Percentiles rank a stretch among this genome's conserved stretches.
These are phyloP conservation scores for Celastrina argiolus DNA, from an alignment of 2,888 invertebrate genomes.

Conservation along the genomic window DNA sequence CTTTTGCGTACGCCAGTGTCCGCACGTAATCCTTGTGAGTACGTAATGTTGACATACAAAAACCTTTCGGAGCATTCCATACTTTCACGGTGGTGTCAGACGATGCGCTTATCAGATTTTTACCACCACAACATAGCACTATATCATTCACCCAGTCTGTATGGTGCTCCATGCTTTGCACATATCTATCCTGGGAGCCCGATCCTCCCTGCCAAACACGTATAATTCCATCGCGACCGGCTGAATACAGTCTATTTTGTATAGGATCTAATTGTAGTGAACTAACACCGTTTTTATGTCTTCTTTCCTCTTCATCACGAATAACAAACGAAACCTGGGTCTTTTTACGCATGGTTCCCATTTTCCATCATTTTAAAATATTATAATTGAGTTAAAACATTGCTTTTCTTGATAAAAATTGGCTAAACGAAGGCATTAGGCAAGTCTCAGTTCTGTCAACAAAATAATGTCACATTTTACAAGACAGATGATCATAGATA, in stretches of 20 bases:
- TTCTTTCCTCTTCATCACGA: conserved; percentile 95
- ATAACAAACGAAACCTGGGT: conserved; percentile 98
- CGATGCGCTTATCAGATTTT: conserved; percentile 98
- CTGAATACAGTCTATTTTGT: conserved; percentile 93
- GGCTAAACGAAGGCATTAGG: neutral
- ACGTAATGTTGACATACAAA: conserved; percentile 98
- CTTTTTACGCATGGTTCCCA: conserved; percentile 75
- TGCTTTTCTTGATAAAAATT: neutral
- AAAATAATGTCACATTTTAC: too few species aligned
- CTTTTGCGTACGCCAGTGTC: conserved; percentile 97
- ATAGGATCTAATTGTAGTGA: conserved; percentile 94
- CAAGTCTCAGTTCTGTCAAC: too few species aligned
- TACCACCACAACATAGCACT: conserved; percentile 96
- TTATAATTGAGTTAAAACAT: conserved; percentile 20
- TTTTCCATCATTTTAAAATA: conserved; percentile 72
- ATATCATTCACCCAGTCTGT: conserved; percentile 99
- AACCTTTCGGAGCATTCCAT: conserved; percentile 99
- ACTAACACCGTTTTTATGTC: conserved; percentile 97
- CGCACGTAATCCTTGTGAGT: conserved; percentile 99
- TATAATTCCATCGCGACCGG: conserved; percentile 97
- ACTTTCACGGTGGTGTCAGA: conserved; percentile 99
- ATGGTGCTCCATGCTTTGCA: conserved; percentile 99
- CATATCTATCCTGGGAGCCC: conserved; percentile 80
- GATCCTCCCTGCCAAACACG: conserved; percentile 89
- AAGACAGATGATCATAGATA: too few species aligned